phyloP scores from a whole-genome alignment of 2,888 invertebrate genomes.

The Callimorpha dominula region DNA sequence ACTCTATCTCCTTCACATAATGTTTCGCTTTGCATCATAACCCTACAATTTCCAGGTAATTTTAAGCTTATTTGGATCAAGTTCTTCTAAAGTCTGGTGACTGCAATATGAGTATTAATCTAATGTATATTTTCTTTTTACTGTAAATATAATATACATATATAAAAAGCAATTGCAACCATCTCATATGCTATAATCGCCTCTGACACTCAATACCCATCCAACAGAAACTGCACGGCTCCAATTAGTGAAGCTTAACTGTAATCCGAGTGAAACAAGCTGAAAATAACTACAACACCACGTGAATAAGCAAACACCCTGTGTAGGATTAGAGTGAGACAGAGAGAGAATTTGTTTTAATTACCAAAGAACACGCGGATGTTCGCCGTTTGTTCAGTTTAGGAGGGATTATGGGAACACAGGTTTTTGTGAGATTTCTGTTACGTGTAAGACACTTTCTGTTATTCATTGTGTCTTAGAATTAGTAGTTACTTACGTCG shows the following conservation, averaged over 20 bases:
- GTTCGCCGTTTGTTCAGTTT: constrained; percentile 43
- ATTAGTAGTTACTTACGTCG: not conserved
- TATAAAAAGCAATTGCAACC: not conserved
- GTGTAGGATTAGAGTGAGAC: constrained; percentile 57
- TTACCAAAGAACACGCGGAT: constrained; percentile 52
- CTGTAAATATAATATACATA: no score
- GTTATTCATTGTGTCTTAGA: constrained; percentile 16
- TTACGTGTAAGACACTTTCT: constrained; percentile 16
- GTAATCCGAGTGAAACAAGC: constrained; percentile 74
- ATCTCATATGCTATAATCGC: constrained; percentile 11
- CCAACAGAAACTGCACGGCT: constrained; percentile 60
- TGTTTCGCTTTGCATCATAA: no score
- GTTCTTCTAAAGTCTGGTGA: no score
- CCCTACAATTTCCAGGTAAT: no score
- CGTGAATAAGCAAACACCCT: constrained; percentile 66
- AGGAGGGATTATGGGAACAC: constrained; percentile 35
- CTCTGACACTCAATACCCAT: constrained; percentile 37
- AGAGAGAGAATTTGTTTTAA: constrained; percentile 65
- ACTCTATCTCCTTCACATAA: no score
- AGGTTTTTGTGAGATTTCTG: constrained; percentile 21
- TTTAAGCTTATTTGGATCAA: no score
- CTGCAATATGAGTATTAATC: no score
- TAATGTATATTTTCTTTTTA: no score
- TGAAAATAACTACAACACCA: constrained; percentile 73
- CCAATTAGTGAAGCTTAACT: constrained; percentile 78